A percentile compares a stretch with the other conserved stretches of the same genome.
phyloP scores from a whole-genome alignment of 2,113 vertebrate species.

The Plecotus auritus region DNA sequence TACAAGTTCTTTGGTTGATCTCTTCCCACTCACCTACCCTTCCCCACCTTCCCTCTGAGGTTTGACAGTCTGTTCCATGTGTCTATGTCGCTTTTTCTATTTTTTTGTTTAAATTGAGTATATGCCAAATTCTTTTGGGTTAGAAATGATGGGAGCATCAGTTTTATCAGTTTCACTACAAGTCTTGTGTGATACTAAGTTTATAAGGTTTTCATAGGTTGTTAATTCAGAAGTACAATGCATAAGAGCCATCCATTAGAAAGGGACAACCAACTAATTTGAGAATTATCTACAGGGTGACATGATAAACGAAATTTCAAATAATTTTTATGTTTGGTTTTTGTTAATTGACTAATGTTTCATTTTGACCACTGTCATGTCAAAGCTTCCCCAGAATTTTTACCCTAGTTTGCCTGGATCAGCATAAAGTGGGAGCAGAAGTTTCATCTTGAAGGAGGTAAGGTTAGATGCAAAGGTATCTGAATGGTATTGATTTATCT shows the following conservation, averaged over 20 bases:
- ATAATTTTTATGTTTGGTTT: conserved; percentile 4
- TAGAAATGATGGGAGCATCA: background rate
- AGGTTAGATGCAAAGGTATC: background rate
- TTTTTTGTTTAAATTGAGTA: background rate
- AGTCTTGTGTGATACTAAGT: conserved; percentile 5
- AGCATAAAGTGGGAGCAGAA: conserved; percentile 19
- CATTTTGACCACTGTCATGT: conserved; percentile 35
- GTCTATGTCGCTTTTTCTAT: too few relatives aligned
- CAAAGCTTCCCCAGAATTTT: background rate
- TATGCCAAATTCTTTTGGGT: conserved; percentile 8
- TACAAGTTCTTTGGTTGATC: too few relatives aligned
- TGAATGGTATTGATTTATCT: conserved; percentile 19
- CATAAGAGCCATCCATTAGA: background rate
- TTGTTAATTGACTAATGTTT: conserved; percentile 29
- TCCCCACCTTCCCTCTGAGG: too few relatives aligned
- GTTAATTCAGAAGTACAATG: background rate
- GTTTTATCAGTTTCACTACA: background rate
- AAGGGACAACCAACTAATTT: conserved; percentile 4
- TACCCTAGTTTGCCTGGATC: conserved; percentile 19
- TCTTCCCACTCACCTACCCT: too few relatives aligned
- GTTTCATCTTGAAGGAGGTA: conserved; percentile 23
- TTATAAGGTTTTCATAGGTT: background rate
- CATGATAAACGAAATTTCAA: conserved; percentile 12
- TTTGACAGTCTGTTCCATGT: too few relatives aligned
- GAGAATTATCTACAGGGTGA: background rate